Base-by-base conservation (phyloP, 2,888 invertebrate genomes). In the Blomia tropicalis region DNA sequence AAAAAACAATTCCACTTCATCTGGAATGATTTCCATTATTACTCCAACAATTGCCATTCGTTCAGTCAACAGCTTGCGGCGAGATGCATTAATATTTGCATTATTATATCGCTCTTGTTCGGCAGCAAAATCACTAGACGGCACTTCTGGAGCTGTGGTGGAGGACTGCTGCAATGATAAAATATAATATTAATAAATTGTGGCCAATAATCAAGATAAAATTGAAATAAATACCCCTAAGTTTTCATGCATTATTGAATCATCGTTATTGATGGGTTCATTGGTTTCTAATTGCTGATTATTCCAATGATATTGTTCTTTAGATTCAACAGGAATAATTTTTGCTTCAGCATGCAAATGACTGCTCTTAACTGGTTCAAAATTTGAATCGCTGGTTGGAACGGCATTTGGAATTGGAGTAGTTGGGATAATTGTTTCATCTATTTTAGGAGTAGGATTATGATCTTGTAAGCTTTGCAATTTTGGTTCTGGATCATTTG, bases 21-120 rank as follows among this genome's bases (percentile, higher is more conserved):
- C 62, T 1, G 62, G 62, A 32, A 62, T 58, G 1, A 62, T 19
- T 4, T 43, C 58, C 43, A 43, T 58, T 2, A 62, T 62, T 2
- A 62, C 44, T 1, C 58, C 29, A 36, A 29, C 56, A 22, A 56
- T 29, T 3, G n/a, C 51, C 11, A 56, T 14, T 25, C 31, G 17
- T 36, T 56, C 56, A 5, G 56, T 30, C n/a, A 56, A 36, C 23
- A 56, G 29, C 23, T 56, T 56, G 2, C 56, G 25, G 11, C 29
- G 17, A 11, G 19, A n/a, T 2, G 11, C 23, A 36, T 56, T 29
- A 23, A 2, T 19, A 47, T 25, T 47, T 19, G 22, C 47, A 36
- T 36, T 36, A 36, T 36, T 17, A 36, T n/a, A n/a, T n/a, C n/a
- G n/a, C n/a, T n/a, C n/a, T n/a, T n/a, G n/a, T n/a, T n/a, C n/a